Evolutionary conservation across 2,797 vertebrate genomes (phyloP).

Genomic region (Sciurus carolinensis): DNA sequence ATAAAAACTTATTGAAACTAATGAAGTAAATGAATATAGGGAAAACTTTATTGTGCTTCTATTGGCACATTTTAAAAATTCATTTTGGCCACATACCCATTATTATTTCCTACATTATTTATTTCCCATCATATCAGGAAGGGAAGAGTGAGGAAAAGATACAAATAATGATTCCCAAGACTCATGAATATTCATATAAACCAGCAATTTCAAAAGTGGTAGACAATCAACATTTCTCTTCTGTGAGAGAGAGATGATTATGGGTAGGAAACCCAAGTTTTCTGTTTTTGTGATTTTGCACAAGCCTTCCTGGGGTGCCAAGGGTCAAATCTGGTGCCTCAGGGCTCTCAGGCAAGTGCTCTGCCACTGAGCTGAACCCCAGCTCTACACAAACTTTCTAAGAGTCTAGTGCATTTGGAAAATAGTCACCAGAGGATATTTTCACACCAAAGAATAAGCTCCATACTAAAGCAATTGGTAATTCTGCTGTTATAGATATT

Average conservation of each 20-base stretch:
- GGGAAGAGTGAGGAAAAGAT: neutral
- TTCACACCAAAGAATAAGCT: neutral
- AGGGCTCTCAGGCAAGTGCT: neutral
- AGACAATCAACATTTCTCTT: neutral
- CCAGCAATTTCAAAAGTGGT: neutral
- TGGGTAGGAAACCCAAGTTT: neutral
- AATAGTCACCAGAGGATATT: neutral
- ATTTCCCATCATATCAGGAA: neutral
- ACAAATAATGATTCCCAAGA: neutral
- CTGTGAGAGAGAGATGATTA: neutral
- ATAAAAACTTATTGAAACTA: neutral
- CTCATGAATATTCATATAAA: neutral
- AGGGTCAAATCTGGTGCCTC: neutral
- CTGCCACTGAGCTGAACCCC: neutral
- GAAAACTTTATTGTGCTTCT: constrained; percentile 1
- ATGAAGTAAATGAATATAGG: neutral
- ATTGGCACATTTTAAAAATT: neutral
- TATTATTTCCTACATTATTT: neutral
- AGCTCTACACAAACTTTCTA: neutral
- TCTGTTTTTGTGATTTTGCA: neutral
- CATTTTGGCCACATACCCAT: neutral
- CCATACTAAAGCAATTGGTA: neutral
- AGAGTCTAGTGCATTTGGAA: neutral
- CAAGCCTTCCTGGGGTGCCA: neutral
- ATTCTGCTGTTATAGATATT: neutral